Base-by-base conservation (phyloP, 2,888 invertebrate species). In the Lithodes maja region DNA sequence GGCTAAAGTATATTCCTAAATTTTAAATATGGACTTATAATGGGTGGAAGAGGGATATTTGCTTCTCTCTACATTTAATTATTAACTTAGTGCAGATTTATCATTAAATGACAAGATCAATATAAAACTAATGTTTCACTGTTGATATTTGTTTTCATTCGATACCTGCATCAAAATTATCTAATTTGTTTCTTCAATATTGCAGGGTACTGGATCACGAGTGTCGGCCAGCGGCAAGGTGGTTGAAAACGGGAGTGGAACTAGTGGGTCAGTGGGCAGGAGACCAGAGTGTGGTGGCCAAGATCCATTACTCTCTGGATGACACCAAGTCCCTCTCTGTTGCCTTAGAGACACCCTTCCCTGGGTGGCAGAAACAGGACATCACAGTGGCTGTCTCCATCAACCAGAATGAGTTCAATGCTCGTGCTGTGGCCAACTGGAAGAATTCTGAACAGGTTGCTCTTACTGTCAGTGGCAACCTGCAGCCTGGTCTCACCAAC, bases 321-420 rank as follows among this genome's bases (percentile, higher is more conserved):
- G 78, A 77, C 69, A 69, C 78, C 68, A 54, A 75, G 3, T 85
- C 86, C 15, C 55, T 91, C 17, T 68, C 79, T 17, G 78, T 80
- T 50, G 50, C 69, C 33, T 33, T 91, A 15, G 84, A 86, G 49
- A 91, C 91, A 12, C 86, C 91, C 5, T 86, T 91, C 82, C 71
- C 53, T 5, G 85, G 86, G 3, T 91, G 84, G 83, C 83, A 91
- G 75, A 91, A 91, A 68, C 91, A 91, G 68, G 83, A 86, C 52
- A 71, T 33, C 2, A 80, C 77, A n/a, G 49, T 89, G 49, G 61
- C 68, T 3, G 33, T 86, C 54, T 68, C 89, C 17, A 15, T 84
- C 54, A 79, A 77, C 12, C 52, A 74, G 49, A 61, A 71, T 2
- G 55, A 83, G 12, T 5, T 85, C 69, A 80, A 54, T 71, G 80